Conservation (phyloP, 2,888 invertebrate species). For the Sinelater perroti region DNA sequence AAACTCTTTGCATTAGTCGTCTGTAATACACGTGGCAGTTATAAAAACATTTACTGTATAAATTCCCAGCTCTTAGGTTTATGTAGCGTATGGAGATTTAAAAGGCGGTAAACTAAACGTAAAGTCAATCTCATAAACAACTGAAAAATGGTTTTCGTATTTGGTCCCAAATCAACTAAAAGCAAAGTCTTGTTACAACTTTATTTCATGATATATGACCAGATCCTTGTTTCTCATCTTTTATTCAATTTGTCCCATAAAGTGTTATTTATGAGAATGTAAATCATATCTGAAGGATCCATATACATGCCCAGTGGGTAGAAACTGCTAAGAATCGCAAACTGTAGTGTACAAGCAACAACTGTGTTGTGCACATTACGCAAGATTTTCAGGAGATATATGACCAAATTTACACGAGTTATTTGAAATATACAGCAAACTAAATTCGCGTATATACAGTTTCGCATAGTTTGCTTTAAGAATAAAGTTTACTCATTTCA, state of each 20-base stretch:
- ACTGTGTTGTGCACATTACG: conserved; percentile 21
- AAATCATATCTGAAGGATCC: conserved; percentile 27
- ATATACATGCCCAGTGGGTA: conserved; percentile 23
- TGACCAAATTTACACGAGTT: no score
- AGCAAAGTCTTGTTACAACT: conserved; percentile 33
- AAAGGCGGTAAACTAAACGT: no score
- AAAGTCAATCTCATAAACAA: no score
- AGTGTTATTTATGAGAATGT: conserved; percentile 31
- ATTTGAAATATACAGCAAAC: conserved; percentile 18
- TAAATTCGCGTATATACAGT: no score
- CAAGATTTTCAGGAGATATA: no score
- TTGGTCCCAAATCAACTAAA: conserved; percentile 32
- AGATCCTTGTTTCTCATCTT: conserved; percentile 32
- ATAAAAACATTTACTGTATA: no score
- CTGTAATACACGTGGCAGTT: no score
- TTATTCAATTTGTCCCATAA: conserved; percentile 33
- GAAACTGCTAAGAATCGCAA: conserved; percentile 24
- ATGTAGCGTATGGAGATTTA: no score
- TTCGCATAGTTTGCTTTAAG: no score
- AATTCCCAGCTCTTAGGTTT: no score
- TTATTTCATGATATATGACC: conserved; percentile 29
- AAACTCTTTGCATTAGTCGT: no score
- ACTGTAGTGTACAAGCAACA: conserved; percentile 19
- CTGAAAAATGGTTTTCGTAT: neutral
- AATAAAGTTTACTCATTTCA: no score